These are phyloP conservation scores for Macaca mulatta DNA, from an alignment of 2,113 vertebrate species.

Conservation along the genomic window DNA sequence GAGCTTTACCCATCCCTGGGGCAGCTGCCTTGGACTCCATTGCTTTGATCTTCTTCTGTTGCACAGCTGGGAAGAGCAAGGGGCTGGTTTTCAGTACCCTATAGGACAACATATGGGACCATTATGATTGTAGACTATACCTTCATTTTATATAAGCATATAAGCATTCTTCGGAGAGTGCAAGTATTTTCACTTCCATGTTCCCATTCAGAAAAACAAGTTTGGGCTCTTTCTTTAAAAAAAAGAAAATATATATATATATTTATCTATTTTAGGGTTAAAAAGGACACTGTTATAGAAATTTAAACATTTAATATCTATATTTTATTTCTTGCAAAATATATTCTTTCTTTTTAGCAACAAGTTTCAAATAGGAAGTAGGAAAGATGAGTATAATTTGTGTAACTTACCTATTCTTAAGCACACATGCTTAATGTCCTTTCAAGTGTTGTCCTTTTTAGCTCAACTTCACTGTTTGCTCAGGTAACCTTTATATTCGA, in stretches of 20 bases:
- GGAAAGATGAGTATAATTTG: not conserved
- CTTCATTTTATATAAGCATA: slow-evolving; percentile 39
- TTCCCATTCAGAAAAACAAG: not conserved
- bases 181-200: not conserved
- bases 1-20: slow-evolving; percentile 45
- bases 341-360: not conserved
- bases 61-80: slow-evolving; percentile 54
- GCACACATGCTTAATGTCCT: not conserved
- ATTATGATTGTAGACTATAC: not conserved
- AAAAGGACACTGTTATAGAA: not conserved
- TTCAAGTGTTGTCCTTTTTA: not conserved
- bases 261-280: not conserved
- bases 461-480: not conserved
- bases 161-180: not conserved
- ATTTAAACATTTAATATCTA: slow-evolving; percentile 19
- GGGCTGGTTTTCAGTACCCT: slow-evolving; percentile 36
- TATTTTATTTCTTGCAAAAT: not conserved
- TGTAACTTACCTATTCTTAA: not conserved
- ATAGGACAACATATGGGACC: slow-evolving; percentile 26
- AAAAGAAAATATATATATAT: too few species aligned
- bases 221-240: not conserved
- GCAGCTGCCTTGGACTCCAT: slow-evolving; percentile 48
- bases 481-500: not conserved
- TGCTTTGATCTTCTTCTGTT: slow-evolving; percentile 67
- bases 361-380: slow-evolving; percentile 20